phyloP scores from a whole-genome alignment of 1,140 invertebrate genomes.

The Micrasema minimum region DNA sequence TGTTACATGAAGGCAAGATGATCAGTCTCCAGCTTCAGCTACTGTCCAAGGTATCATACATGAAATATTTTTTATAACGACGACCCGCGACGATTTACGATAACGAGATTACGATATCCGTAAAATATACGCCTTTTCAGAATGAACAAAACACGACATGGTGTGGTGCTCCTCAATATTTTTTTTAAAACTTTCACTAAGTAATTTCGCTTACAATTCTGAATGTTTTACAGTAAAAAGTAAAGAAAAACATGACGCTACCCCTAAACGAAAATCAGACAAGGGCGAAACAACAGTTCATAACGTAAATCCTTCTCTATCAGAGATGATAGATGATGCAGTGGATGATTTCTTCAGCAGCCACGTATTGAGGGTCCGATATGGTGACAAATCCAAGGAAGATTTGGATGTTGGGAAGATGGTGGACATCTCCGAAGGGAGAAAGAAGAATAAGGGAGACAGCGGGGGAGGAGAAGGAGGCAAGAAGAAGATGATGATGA shows the following conservation, averaged over 20 bases:
- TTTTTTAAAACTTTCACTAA: too few species aligned
- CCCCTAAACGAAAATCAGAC: background rate
- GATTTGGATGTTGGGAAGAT: conserved; percentile 62
- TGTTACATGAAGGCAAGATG: too few species aligned
- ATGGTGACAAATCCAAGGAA: conserved; percentile 54
- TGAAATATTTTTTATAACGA: too few species aligned
- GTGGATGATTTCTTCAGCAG: conserved; percentile 68
- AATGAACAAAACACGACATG: too few species aligned
- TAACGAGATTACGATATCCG: too few species aligned
- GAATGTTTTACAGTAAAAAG: conserved; percentile 27
- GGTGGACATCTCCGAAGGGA: conserved; percentile 61
- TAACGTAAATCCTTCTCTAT: conserved; percentile 44
- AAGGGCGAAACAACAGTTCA: background rate
- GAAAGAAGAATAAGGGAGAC: conserved; percentile 55
- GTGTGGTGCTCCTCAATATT: too few species aligned
- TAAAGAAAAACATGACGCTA: background rate
- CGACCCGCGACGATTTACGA: too few species aligned
- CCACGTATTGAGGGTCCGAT: conserved; percentile 59
- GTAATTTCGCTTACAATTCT: background rate
- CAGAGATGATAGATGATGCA: conserved; percentile 64
- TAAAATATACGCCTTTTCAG: too few species aligned
- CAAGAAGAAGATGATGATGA: conserved; percentile 74
- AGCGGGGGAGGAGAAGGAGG: conserved; percentile 61
- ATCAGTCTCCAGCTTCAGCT: too few species aligned
- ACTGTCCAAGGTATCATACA: too few species aligned